Evolutionary conservation across 2,113 vertebrate genomes (phyloP), one percentile per base, ranked within the genome.

Genomic region (Halcyon malimbica): DNA sequence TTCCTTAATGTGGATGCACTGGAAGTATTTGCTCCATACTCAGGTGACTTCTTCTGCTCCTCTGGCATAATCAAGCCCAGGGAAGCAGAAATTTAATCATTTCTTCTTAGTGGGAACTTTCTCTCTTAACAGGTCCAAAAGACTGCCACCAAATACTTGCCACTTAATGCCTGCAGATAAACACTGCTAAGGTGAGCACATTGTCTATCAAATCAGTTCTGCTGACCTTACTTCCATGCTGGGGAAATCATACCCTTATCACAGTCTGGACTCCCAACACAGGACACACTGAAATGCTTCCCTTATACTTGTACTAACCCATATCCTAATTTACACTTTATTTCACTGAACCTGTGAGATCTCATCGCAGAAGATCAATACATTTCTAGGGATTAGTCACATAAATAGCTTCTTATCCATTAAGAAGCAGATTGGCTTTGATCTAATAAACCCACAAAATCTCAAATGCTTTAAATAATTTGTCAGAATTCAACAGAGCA

Each of bases 141-240:
- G 11, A 29, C 11, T 7, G 77, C 5, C 33, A 68, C 13, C 0
- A 0, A 86, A 84, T 28, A 74, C 20, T 91, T 89, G 15, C 48
- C 13, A 39, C 19, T 21, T 26, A 68, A 68, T 17, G 25, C 16
- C 67, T 56, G 16, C 54, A 68, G 39, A 28, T 37, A 71, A 2
- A 8, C 41, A 50, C 18, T 54, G 25, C 7, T 29, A 71, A 63
- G 31, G 15, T 48, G 16, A 89, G 11, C 18, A 37, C 51, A 37
- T 2, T 16, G 5, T 16, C 33, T 54, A 6, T 3, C 28, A 16
- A 90, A 48, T 21, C 56, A 83, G 31, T 15, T 79, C 53, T 68
- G 31, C 31, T 3, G 1, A 54, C 37, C 9, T 60, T 31, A 18
- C 2, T 41, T 8, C 15, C 3, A 0, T 35, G 25, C 31, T 51